Conservation (phyloP, 2,888 invertebrate species). For the Drosophila borborema region DNA sequence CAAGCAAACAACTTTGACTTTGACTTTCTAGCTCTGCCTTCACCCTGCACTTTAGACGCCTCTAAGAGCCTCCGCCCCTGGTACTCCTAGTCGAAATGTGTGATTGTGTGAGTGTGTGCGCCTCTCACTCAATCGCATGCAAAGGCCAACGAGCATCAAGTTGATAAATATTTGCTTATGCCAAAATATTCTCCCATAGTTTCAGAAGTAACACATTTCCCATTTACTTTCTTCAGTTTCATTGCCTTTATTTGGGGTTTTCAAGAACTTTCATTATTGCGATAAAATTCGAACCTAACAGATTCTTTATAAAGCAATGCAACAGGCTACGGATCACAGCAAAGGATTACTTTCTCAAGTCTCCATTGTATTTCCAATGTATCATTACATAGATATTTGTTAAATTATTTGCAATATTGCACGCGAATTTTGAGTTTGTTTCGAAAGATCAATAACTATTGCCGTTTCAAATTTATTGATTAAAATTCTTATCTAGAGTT, state of each 20-base stretch:
- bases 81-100: background rate
- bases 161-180: slow-evolving; percentile 73
- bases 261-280: background rate
- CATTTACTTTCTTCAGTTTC: slow-evolving; percentile 32
- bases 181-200: slow-evolving; percentile 73
- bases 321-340: no score
- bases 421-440: no score
- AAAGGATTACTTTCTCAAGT: no score
- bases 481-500: no score
- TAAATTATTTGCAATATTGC: no score
- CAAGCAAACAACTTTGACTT: slow-evolving; percentile 74
- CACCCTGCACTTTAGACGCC: slow-evolving; percentile 37
- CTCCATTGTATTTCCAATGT: no score
- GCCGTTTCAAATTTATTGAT: no score
- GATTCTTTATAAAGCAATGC: background rate
- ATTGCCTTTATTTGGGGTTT: slow-evolving; percentile 2
- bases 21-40: slow-evolving; percentile 65
- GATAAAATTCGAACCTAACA: no score
- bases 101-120: background rate
- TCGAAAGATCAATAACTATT: no score
- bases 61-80: background rate
- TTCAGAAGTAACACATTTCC: slow-evolving; percentile 54
- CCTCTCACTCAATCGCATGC: slow-evolving; percentile 49
- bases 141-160: slow-evolving; percentile 67
- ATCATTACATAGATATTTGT: no score